Conservation (phyloP, 2,797 vertebrate species). For the Setipinna tenuifilis region DNA sequence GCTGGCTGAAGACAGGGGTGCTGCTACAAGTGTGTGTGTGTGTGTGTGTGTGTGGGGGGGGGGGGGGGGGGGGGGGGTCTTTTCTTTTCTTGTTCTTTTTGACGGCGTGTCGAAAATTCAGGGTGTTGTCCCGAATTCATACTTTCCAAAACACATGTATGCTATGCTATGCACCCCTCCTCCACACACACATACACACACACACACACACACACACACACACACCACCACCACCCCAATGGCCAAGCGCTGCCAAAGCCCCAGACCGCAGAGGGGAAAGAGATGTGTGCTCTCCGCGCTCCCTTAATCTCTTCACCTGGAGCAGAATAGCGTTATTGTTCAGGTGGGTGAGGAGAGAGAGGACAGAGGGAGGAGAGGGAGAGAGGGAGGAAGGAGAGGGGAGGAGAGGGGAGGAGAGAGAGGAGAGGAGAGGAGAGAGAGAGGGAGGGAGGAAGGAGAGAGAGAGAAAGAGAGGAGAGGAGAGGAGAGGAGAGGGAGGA, state of each 20-base stretch:
- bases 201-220: too few relatives aligned
- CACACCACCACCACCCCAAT: neutral
- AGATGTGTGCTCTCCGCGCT: neutral
- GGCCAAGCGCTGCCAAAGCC: too few relatives aligned
- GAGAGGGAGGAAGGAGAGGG: too few relatives aligned
- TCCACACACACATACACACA: neutral
- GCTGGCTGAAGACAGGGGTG: slow-evolving; percentile 10
- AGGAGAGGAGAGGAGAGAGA: neutral
- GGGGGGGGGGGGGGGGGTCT: neutral
- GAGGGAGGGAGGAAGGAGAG: neutral
- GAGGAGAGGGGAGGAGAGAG: too few relatives aligned
- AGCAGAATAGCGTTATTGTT: slow-evolving; percentile 16
- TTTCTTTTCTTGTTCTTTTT: neutral
- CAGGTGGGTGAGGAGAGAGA: neutral
- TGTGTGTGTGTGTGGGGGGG: slow-evolving; percentile 25
- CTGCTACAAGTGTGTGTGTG: too few relatives aligned
- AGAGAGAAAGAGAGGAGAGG: neutral
- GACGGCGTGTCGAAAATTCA: neutral
- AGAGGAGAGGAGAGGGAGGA: too few relatives aligned
- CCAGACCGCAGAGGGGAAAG: neutral
- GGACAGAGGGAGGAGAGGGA: neutral
- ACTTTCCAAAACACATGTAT: neutral
- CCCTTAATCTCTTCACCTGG: neutral
- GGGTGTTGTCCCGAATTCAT: neutral
- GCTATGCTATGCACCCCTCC: neutral